Conservation (phyloP, 2,797 vertebrate species). For the Esox masquinongy region DNA sequence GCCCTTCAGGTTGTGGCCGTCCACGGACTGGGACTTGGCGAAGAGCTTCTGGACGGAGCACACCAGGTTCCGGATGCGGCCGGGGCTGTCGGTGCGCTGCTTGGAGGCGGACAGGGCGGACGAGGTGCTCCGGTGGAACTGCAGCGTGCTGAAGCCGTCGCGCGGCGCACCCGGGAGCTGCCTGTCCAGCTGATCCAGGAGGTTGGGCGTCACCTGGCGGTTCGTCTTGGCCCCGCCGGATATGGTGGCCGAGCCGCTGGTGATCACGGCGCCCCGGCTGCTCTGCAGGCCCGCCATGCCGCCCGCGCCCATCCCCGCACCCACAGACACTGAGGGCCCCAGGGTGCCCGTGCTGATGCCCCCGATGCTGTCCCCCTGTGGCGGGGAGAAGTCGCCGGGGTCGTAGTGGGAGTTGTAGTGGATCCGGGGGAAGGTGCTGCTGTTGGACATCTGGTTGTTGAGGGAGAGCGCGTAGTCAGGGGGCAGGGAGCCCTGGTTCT, state of each 20-base stretch:
- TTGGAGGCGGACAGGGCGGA: conserved; percentile 73
- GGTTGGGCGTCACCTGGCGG: conserved; percentile 83
- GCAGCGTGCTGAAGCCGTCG: conserved; percentile 97
- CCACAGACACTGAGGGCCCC: conserved; percentile 75
- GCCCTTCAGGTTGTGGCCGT: conserved; percentile 86
- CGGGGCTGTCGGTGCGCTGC: conserved; percentile 94
- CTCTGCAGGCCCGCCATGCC: conserved; percentile 54
- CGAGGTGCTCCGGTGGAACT: conserved; percentile 85
- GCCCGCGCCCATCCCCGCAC: conserved; percentile 45
- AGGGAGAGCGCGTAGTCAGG: conserved; percentile 90
- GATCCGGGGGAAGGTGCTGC: conserved; percentile 96
- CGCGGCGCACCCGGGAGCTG: conserved; percentile 86
- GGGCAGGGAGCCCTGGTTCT: conserved; percentile 78
- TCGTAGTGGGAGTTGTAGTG: conserved; percentile 96
- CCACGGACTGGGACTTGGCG: conserved; percentile 95
- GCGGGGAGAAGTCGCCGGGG: conserved; percentile 76
- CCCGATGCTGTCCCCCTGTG: conserved; percentile 89
- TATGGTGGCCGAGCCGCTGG: conserved; percentile 80
- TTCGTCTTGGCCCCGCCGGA: conserved; percentile 84
- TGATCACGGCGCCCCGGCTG: conserved; percentile 75
- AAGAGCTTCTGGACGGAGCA: conserved; percentile 98
- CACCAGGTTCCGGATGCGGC: conserved; percentile 95
- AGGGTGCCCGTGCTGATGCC: conserved; percentile 83
- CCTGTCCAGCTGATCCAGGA: conserved; percentile 95
- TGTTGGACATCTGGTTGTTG: conserved; percentile 94